Evolutionary conservation across 64 coral and sea anemone genomes (phyloP).

Genomic region (Platygyra sinensis): DNA sequence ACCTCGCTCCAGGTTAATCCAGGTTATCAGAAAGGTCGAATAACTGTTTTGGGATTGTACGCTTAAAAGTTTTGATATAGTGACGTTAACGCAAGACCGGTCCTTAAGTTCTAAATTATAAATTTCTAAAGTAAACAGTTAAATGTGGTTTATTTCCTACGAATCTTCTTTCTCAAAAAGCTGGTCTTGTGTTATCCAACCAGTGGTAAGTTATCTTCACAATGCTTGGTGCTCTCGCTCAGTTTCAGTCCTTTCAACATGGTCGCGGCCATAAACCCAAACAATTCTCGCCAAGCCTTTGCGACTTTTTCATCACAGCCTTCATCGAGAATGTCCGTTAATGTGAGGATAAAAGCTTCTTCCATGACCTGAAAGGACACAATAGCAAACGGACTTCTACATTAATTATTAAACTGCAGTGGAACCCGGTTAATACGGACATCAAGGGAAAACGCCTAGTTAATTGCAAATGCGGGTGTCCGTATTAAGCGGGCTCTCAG

Average conservation of each 20-base stretch:
- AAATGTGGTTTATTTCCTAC: too few relatives aligned
- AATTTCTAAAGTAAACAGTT: too few relatives aligned
- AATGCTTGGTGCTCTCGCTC: neutral
- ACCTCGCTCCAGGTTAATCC: too few relatives aligned
- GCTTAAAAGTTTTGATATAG: too few relatives aligned
- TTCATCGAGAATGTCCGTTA: neutral
- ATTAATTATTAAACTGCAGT: neutral
- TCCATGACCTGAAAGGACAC: slow-evolving; percentile 21
- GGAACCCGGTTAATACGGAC: too few relatives aligned
- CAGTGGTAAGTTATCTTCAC: neutral
- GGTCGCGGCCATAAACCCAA: neutral
- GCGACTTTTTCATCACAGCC: neutral
- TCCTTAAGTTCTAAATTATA: too few relatives aligned
- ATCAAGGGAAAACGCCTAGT: too few relatives aligned
- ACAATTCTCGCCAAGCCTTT: slow-evolving; percentile 29
- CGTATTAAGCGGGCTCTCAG: too few relatives aligned
- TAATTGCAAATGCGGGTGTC: too few relatives aligned
- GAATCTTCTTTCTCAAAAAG: neutral
- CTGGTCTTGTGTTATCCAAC: neutral
- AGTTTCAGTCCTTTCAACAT: slow-evolving; percentile 7
- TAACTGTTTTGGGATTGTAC: too few relatives aligned
- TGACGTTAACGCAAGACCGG: too few relatives aligned
- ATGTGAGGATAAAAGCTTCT: slow-evolving; percentile 3
- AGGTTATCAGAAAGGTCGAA: too few relatives aligned
- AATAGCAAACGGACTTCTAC: neutral